Evolutionary conservation across 2,888 invertebrate genomes (phyloP), one percentile per base, ranked within the genome.

Genomic region (Pyrrhosoma nymphula): DNA sequence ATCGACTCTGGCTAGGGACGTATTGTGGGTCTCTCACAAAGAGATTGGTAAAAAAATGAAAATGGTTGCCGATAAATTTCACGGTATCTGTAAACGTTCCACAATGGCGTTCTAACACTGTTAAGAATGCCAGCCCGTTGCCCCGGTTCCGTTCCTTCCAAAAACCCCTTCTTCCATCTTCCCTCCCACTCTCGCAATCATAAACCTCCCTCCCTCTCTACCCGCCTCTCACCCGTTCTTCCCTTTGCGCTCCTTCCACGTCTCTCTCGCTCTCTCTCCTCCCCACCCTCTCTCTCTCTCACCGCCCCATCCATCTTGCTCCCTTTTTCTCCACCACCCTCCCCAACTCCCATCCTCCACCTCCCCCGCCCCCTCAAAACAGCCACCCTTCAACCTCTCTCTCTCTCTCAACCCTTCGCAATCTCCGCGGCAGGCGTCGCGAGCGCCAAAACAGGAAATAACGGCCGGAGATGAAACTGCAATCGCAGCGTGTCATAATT

Each of bases 381-480:
- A 23, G 35, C 56, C 55, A 10, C 56, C 89, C 89, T 26, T 10
- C n/a, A 2, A 39, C n/a, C 18, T 14, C 16, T 23, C 47, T n/a
- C 69, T 56, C 69, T 30, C 39, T 39, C 39, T 39, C 63, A 60
- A 26, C 91, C 91, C 35, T 93, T 75, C 75, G 93, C 93, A 93
- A 93, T 93, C 93, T 93, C 93, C 93, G 93, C 93, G 93, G 93
- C 91, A 63, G 91, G 91, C 75, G 93, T 75, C 93, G 93, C 93
- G 69, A 93, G 93, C 93, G 69, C 93, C 93, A 93, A 93, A 93
- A 93, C 93, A 93, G 93, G 93, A 93, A 93, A 93, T 93, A 93
- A 93, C 93, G 93, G 93, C 93, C 93, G 93, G 93, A 93, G 93
- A 93, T 93, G 93, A 93, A 93, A 93, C 93, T 93, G 93, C 93